These are phyloP conservation scores for Argyra leucocephala DNA, from an alignment of 2,888 invertebrate species.

Conservation along the genomic window DNA sequence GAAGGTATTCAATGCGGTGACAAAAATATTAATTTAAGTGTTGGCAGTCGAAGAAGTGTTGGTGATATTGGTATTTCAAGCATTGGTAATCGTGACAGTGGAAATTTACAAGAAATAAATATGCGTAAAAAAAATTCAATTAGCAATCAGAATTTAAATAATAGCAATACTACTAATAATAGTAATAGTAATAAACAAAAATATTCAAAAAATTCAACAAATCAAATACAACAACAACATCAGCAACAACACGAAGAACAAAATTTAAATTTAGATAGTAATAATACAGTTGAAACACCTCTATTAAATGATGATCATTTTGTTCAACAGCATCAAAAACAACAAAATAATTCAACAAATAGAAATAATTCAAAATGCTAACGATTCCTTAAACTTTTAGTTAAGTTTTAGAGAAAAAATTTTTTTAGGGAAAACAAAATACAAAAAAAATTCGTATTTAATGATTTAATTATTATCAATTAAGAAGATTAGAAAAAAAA, in stretches of 20 bases:
- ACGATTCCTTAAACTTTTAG: not conserved
- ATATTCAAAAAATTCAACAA: too few species aligned
- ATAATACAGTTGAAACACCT: conserved; percentile 7
- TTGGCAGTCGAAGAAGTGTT: not conserved
- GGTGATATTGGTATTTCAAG: not conserved
- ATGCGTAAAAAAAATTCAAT: not conserved
- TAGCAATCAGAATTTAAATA: not conserved
- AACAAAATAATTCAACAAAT: not conserved
- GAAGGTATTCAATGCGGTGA: not conserved
- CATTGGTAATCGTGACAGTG: not conserved
- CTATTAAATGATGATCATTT: not conserved
- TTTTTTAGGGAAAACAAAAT: not conserved
- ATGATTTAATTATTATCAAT: too few species aligned
- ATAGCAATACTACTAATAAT: not conserved
- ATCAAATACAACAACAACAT: not conserved
- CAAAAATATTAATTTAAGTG: not conserved
- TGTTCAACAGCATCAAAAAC: not conserved
- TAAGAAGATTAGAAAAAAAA: too few species aligned
- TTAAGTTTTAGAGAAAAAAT: not conserved
- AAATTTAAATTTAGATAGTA: not conserved
- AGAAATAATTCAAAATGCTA: not conserved
- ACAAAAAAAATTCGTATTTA: too few species aligned
- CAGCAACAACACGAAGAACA: not conserved
- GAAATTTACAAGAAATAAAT: not conserved
- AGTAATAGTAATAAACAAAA: too few species aligned